Conservation (phyloP, 2,797 vertebrate species). For the Pterois miles region DNA sequence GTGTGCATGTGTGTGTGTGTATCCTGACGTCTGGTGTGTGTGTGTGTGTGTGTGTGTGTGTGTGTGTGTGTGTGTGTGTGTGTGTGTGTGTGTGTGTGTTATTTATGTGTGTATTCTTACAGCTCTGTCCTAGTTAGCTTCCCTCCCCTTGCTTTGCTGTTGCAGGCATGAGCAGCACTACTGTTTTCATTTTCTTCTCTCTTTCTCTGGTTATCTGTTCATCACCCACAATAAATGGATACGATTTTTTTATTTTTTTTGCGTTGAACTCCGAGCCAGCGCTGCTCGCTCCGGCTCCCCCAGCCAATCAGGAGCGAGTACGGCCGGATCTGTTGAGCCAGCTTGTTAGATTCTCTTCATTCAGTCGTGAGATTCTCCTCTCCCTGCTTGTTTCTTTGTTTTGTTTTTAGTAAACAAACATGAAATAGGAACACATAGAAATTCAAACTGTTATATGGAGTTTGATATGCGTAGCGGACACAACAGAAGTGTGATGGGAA, state of each 20-base stretch:
- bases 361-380: conserved; percentile 28
- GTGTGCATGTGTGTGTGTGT: neutral
- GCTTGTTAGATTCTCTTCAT: conserved; percentile 45
- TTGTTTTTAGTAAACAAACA: conserved; percentile 41
- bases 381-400: conserved; percentile 10
- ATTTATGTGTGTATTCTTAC: conserved; percentile 3
- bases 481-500: conserved; percentile 34
- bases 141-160: conserved; percentile 10
- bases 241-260: conserved; percentile 6
- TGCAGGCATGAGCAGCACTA: conserved; percentile 11
- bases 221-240: conserved; percentile 37
- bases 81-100: neutral
- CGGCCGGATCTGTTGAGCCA: conserved; percentile 20
- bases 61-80: neutral
- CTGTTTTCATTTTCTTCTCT: conserved; percentile 35
- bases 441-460: conserved; percentile 2
- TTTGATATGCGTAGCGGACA: conserved; percentile 26
- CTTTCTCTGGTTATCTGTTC: conserved; percentile 46
- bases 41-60: neutral
- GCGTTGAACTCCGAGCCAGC: conserved; percentile 11
- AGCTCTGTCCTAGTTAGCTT: conserved; percentile 34
- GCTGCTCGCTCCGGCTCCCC: conserved; percentile 2
- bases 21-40: neutral
- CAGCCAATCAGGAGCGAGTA: conserved; percentile 24
- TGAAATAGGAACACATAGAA: conserved; percentile 36